phyloP scores from a whole-genome alignment of 2,888 invertebrate species.

The Eudemis profundana region DNA sequence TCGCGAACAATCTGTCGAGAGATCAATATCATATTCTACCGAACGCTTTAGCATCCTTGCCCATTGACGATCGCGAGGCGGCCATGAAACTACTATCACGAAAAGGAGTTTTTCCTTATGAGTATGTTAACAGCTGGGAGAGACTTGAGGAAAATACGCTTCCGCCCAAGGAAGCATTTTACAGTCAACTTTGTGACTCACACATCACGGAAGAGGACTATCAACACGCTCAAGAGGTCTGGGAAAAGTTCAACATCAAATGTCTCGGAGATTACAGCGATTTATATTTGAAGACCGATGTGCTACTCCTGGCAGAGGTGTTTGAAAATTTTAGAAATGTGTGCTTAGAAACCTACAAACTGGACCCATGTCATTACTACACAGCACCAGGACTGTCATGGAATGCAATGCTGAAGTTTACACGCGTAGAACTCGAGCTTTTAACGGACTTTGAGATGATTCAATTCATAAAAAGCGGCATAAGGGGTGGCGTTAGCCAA shows the following conservation, averaged over 20 bases:
- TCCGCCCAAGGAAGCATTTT: slow-evolving; percentile 15
- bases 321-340: slow-evolving; percentile 6
- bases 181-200: too few relatives aligned
- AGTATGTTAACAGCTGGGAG: slow-evolving; percentile 31
- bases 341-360: neutral
- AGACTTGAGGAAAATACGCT: slow-evolving; percentile 26
- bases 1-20: slow-evolving; percentile 20
- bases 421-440: neutral
- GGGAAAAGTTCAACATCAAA: too few relatives aligned
- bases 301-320: neutral
- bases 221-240: too few relatives aligned
- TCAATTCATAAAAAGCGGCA: neutral
- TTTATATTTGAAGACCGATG: too few relatives aligned
- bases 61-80: neutral
- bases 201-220: too few relatives aligned
- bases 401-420: neutral
- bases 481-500: neutral
- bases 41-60: neutral
- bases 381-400: neutral
- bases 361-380: slow-evolving; percentile 6
- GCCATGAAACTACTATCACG: slow-evolving; percentile 17
- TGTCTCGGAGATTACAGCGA: too few relatives aligned
- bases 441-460: neutral
- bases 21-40: slow-evolving; percentile 16
- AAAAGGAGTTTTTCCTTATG: slow-evolving; percentile 42